Percentiles rank a stretch among this genome's conserved stretches.
Conservation (phyloP, 1,140 invertebrate species). For the Conopomorpha cramerella region DNA sequence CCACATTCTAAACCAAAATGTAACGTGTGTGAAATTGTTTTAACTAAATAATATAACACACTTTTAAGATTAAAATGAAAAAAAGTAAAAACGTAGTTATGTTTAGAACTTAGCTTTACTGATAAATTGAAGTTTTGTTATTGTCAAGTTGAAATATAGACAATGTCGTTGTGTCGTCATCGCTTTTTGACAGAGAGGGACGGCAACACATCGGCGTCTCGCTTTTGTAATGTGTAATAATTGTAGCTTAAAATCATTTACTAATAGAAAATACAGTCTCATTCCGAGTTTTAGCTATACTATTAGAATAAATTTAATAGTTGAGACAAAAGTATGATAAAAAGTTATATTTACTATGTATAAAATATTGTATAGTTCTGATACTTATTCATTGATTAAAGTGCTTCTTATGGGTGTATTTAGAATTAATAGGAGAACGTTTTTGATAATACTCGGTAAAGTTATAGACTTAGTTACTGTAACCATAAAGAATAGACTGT, state of each 20-base stretch:
- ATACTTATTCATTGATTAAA: conserved; percentile 61
- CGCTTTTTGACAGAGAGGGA: conserved; percentile 7
- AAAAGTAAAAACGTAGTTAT: too few species aligned
- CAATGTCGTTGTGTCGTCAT: too few species aligned
- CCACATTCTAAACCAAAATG: conserved; percentile 17
- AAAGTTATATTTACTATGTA: conserved; percentile 54
- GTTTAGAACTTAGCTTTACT: conserved; percentile 55
- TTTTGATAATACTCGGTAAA: conserved; percentile 58
- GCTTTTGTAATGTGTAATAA: conserved; percentile 40
- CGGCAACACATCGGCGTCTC: conserved; percentile 28
- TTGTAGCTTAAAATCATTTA: conserved; percentile 43
- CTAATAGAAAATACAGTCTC: conserved; percentile 30
- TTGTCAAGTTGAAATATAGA: conserved; percentile 53
- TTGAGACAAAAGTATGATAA: conserved; percentile 38
- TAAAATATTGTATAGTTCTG: conserved; percentile 54
- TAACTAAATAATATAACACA: too few species aligned
- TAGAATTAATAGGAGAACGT: conserved; percentile 59
- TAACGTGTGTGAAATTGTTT: too few species aligned
- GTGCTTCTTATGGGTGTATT: conserved; percentile 64
- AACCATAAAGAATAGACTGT: too few species aligned
- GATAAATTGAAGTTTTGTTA: conserved; percentile 54
- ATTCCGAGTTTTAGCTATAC: conserved; percentile 29
- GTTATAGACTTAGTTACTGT: conserved; percentile 52
- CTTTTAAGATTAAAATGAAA: too few species aligned
- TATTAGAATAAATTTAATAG: conserved; percentile 22